Conservation (phyloP, 1,140 invertebrate genomes). For the Papilio helenus region DNA sequence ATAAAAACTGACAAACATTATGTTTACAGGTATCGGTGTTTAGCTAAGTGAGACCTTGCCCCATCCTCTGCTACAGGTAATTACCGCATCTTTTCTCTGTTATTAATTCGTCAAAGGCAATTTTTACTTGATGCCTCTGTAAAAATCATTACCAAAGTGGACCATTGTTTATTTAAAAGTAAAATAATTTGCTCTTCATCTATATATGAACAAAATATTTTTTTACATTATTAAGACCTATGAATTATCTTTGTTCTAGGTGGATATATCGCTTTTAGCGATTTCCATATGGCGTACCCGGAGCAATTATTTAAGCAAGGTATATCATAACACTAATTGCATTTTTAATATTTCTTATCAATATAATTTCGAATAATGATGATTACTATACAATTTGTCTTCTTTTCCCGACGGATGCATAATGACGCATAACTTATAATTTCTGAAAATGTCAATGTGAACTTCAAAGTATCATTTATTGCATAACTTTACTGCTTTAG, state of each 20-base stretch:
- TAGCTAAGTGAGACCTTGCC: constrained; percentile 56
- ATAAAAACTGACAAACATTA: constrained; percentile 37
- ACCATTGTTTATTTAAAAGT: no score
- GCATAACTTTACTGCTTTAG: background rate
- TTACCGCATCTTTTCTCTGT: constrained; percentile 6
- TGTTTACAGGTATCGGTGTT: constrained; percentile 74
- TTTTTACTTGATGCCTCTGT: no score
- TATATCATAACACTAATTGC: background rate
- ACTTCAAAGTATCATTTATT: background rate
- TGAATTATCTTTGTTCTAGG: background rate
- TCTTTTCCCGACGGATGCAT: constrained; percentile 47
- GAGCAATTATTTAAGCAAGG: constrained; percentile 6
- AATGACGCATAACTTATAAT: constrained; percentile 18
- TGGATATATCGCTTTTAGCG: constrained; percentile 4
- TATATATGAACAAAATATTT: no score
- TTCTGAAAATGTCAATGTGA: constrained; percentile 8
- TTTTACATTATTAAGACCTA: no score
- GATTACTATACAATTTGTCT: constrained; percentile 68
- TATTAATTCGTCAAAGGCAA: background rate
- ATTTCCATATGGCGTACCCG: background rate
- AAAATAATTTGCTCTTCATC: no score
- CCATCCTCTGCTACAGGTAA: constrained; percentile 53
- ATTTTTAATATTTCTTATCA: background rate
- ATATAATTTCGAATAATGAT: constrained; percentile 49
- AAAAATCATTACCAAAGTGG: no score